Base-by-base conservation (phyloP, 2,888 invertebrate species). In the Hecatera dysodea region DNA sequence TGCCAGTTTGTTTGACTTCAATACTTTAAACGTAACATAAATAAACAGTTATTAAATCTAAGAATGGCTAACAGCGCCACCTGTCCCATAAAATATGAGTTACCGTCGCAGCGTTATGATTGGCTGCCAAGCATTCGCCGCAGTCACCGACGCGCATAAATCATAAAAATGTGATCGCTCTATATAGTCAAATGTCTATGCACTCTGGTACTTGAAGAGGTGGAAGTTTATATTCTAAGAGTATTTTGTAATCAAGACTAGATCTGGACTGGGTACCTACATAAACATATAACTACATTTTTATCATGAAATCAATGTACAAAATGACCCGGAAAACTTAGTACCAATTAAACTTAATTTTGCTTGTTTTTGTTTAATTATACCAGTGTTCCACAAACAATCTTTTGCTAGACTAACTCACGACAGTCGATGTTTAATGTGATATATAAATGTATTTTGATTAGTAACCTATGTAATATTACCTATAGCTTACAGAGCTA, bases 81-180 rank as follows among this genome's bases (percentile, higher is more conserved):
- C 77, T 78, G 70, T 60, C 69, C 15, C 44, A 52, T 42, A 50
- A 39, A 39, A 46, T 48, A 76, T 63, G 76, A 66, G n/a, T 75
- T 52, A 80, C n/a, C n/a, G 62, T 59, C 33, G 42, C 50, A 48
- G n/a, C 65, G 50, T 44, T 56, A 69, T 66, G 81, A 69, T 76
- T 69, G 62, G 57, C 62, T 78, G 77, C 78, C 81, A 81, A 81
- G 62, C 70, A 27, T 55, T 24, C 65, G 50, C 42, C 33, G 44
- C n/a, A 24, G 50, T 59, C 15, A 44, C 39, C 29, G 44, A 36
- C 42, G 24, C 12, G 22, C 33, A 80, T 81, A 69, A 66, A 69
- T 76, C 36, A 62, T 15, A 44, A 65, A 67, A 74, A 75, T 74
- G 6, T 50, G 79, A 44, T 44, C 74, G 56, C 27, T n/a, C n/a